Base-by-base conservation (phyloP, 2,113 vertebrate genomes). In the Regulus satrapa region DNA sequence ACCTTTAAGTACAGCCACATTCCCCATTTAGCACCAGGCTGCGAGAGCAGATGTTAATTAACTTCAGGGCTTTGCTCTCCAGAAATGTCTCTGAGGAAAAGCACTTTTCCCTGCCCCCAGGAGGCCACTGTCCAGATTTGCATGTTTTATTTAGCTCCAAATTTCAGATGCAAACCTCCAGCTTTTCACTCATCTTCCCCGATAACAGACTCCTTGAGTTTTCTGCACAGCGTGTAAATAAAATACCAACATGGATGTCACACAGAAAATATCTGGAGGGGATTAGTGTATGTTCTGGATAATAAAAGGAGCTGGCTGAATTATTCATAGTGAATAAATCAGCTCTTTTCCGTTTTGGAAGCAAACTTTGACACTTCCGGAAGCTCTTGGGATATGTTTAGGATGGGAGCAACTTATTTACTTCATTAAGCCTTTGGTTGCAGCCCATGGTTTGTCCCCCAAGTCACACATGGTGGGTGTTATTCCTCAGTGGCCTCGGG, bases 221-320 rank as follows among this genome's bases (percentile, higher is more conserved):
- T 67, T 69, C 66, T 81, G 87, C 88, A 56, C 74, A 94, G 62
- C 63, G 89, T 89, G 67, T 82, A 95, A 95, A 93, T 92, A 93
- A 96, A 96, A 95, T 87, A 95, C 76, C 29, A 40, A 94, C 55
- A 86, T 55, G 25, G 54, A 92, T 88, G 71, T 92, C 94, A 94
- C 74, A 63, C 85, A 72, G 52, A 96, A 97, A 92, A 88, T 90
- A 95, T 75, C 93, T 96, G 83, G 83, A 97, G 88, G 59, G 78
- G 85, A 95, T 95, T 94, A 95, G 85, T 92, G 55, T 90, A 86
- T 63, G 43, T 77, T 94, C 78, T 61, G 88, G 89, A 85, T 92
- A 96, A 94, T 88, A 96, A 86, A 94, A 85, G 63, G 88, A 96
- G 67, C 19, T 10, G 18, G 75, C 55, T 97, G 78, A 93, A 96